Conservation (phyloP, 2,113 vertebrate species). For the Nicator chloris region DNA sequence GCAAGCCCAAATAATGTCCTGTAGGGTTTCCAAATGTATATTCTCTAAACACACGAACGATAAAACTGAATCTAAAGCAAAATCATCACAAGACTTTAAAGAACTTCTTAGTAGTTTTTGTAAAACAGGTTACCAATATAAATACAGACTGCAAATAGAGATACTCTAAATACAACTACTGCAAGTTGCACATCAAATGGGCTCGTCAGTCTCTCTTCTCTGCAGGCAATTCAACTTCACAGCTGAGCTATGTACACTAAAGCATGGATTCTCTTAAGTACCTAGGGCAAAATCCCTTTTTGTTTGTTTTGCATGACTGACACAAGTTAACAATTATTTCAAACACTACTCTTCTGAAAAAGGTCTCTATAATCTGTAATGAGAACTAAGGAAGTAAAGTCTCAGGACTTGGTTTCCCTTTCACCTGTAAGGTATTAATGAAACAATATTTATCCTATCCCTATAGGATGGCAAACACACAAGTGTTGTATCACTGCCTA, state of each 20-base stretch:
- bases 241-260: not conserved
- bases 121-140: not conserved
- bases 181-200: not conserved
- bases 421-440: not conserved
- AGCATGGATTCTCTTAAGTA: constrained; percentile 1
- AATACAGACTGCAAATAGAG: not conserved
- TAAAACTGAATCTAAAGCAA: not conserved
- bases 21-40: not conserved
- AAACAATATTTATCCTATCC: not conserved
- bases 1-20: not conserved
- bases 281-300: constrained; percentile 35
- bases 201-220: not conserved
- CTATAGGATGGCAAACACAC: not conserved
- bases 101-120: not conserved
- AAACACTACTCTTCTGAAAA: constrained; percentile 33
- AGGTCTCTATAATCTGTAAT: not conserved
- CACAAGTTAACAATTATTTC: constrained; percentile 53
- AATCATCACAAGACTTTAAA: not conserved
- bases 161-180: not conserved
- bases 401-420: not conserved
- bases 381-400: not conserved
- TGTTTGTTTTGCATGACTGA: constrained; percentile 50
- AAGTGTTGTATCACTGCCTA: not conserved
- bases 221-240: not conserved
- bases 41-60: not conserved